phyloP scores from a whole-genome alignment of 1,140 invertebrate species.

The Ridgeia piscesae region DNA sequence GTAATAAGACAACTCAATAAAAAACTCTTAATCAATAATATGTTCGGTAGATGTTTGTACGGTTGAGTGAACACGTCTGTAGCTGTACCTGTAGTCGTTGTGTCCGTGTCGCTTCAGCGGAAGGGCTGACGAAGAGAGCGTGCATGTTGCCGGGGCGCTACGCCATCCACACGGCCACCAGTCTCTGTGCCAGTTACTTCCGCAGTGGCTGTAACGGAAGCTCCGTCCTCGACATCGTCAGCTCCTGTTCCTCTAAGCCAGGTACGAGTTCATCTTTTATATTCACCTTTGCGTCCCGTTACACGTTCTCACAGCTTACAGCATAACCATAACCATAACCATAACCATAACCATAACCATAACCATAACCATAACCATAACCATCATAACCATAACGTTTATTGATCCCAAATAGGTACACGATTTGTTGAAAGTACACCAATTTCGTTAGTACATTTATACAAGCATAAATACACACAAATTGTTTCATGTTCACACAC shows the following conservation, averaged over 20 bases:
- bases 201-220: constrained; percentile 23
- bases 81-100: background rate
- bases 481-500: too few species aligned
- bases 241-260: constrained; percentile 30
- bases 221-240: constrained; percentile 28
- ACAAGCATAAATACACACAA: too few species aligned
- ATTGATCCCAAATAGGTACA: too few species aligned
- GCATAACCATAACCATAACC: too few species aligned
- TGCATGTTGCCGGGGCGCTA: constrained; percentile 23
- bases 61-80: background rate
- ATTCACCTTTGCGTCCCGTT: too few species aligned
- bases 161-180: constrained; percentile 26
- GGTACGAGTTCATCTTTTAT: background rate
- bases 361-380: too few species aligned
- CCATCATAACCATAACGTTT: too few species aligned
- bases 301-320: too few species aligned
- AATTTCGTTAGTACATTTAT: too few species aligned
- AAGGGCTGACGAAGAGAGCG: background rate
- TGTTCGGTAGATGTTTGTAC: background rate
- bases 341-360: too few species aligned
- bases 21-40: background rate
- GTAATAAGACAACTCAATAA: background rate
- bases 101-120: constrained; percentile 1
- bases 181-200: constrained; percentile 24
- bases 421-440: too few species aligned